These are phyloP conservation scores for Drosophila bunnanda DNA, from an alignment of 2,888 invertebrate genomes.

Conservation along the genomic window DNA sequence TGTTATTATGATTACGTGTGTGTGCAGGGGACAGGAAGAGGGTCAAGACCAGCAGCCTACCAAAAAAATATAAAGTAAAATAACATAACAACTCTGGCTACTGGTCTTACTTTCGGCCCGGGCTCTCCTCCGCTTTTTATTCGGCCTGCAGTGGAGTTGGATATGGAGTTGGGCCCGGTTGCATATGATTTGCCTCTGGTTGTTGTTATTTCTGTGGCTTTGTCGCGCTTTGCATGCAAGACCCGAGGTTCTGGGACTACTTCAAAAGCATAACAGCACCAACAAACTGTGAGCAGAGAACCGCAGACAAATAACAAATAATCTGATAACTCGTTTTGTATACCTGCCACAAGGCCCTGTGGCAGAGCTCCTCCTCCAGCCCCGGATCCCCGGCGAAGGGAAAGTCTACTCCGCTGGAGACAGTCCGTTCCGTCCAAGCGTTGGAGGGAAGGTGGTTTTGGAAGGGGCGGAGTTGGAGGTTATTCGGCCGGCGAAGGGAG, in stretches of 20 bases:
- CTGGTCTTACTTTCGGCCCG: constrained; percentile 68
- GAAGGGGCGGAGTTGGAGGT: neutral
- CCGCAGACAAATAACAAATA: constrained; percentile 79
- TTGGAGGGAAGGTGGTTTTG: constrained; percentile 30
- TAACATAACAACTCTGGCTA: constrained; percentile 70
- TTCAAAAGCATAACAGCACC: constrained; percentile 59
- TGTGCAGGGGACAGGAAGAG: constrained; percentile 36
- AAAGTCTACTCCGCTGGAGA: constrained; percentile 60
- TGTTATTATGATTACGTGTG: constrained; percentile 48
- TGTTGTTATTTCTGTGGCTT: constrained; percentile 49
- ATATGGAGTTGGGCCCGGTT: constrained; percentile 1
- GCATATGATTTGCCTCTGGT: constrained; percentile 51
- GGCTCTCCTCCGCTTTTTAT: constrained; percentile 16
- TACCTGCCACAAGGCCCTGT: constrained; percentile 58
- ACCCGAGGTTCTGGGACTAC: constrained; percentile 63
- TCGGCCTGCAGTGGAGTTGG: constrained; percentile 61
- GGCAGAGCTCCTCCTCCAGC: neutral
- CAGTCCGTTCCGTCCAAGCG: constrained; percentile 7
- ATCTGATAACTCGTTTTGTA: constrained; percentile 82
- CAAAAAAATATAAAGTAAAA: constrained; percentile 22
- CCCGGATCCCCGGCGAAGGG: constrained; percentile 55
- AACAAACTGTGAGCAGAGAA: constrained; percentile 38
- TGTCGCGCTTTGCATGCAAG: constrained; percentile 77
- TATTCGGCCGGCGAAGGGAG: constrained; percentile 19
- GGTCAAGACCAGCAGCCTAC: constrained; percentile 49